Evolutionary conservation across 1,140 invertebrate genomes (phyloP), one percentile per base, ranked within the genome.

Genomic region (Cylas formicarius): DNA sequence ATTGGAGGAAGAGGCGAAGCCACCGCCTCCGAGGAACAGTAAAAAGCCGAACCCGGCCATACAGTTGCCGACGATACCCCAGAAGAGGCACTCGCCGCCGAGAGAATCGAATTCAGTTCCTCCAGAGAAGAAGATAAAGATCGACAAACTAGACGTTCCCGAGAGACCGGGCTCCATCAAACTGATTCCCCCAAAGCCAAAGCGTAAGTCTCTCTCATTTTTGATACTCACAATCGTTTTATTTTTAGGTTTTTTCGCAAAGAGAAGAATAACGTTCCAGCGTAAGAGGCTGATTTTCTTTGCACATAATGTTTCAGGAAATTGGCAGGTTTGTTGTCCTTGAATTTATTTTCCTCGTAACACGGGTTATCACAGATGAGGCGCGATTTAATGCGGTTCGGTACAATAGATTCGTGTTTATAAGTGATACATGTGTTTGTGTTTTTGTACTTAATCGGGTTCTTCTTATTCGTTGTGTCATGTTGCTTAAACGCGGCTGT

Each of bases 151-250:
- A 0, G 52, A 57, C 17, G 57, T 52, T 2, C 69, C 76, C 26
- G 84, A 86, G 56, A 78, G 84, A 61, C 81, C 81, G 28, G 84
- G 83, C 46, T 72, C 79, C 41, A 87, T 88, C 48, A 91, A 90
- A 72, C 66, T 90, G 28, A 89, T 90, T 58, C 78, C 86, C 49
- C 74, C 86, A 45, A 90, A 89, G 75, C 82, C 82, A 47, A 90
- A 88, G 77, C 82, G 89, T 91, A 81, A 86, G 86, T 84, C 52
- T 16, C 4, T 40, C 7, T 29, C 26, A 28, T 32, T 27, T 7
- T 31, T 27, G 14, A 11, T 47, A 45, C 42, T 61, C 31, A 61
- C 40, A 18, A 13, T 38, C 48, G 24, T 59, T 57, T 61, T 49
- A 19, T 63, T 61, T 63, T 63, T 53, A 53, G 61, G 61, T 50